Evolutionary conservation across 2,797 vertebrate genomes (phyloP), one percentile per base, ranked within the genome.

Genomic region (Tragopan temminckii): DNA sequence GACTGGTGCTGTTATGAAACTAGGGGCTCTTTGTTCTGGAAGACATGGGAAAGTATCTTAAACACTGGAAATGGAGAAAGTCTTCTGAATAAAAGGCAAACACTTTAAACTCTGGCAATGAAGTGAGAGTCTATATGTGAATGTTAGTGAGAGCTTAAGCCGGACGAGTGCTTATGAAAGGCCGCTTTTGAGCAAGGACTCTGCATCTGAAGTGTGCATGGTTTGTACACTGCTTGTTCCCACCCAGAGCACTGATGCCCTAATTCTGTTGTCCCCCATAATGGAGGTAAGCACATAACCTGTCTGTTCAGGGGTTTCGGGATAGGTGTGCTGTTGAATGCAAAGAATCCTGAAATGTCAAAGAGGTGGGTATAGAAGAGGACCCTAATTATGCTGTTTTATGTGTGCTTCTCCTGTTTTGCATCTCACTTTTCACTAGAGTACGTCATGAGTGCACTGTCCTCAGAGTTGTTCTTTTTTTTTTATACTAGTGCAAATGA

Each of bases 81-180:
- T 91, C 53, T 78, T 96, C 57, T 89, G 40, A 97, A 97, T 97
- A 97, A 97, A 97, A 84, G 48, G 85, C 89, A 72, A 94, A 95
- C 71, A 31, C 64, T 91, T 90, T 72, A 92, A 96, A 43, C 53
- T 63, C 79, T 80, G 55, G 59, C 43, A 67, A 4, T 53, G 59
- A 71, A 84, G 35, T 89, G n/a, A 11, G 62, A 93, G 81, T 97
- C 35, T 80, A 0, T 93, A 52, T 95, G 50, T 95, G 72, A 69
- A 50, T 71, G n/a, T 23, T 76, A 48, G 25, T 29, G 76, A 90
- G 17, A 42, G 45, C 48, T 78, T 75, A 61, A 57, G 62, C 31
- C 35, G 36, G 18, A 59, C 23, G 24, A 29, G 35, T 48, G n/a
- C 27, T 69, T 58, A 15, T 1, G 19, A 57, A 80, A 64, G 55